Percentiles rank a stretch among this genome's conserved stretches.
Evolutionary conservation across 2,888 invertebrate genomes (phyloP).

Genomic region (Cremastobaeus sp.): DNA sequence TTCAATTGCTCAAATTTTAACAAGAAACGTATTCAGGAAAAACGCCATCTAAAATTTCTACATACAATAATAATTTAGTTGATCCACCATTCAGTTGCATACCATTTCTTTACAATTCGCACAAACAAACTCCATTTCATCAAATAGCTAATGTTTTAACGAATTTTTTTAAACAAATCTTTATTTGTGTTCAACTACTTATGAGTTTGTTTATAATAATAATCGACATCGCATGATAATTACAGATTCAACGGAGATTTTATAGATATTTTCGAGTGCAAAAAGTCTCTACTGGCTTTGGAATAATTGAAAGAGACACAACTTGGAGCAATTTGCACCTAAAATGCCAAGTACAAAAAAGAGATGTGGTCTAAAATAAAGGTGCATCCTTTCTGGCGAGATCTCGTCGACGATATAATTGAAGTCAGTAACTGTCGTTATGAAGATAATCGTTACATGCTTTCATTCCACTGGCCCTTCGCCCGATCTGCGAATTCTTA

Average conservation of each 20-base stretch:
- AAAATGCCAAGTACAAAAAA: slow-evolving; percentile 26
- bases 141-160: no score
- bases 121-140: slow-evolving; percentile 26
- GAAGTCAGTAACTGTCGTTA: slow-evolving; percentile 26
- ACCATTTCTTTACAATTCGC: slow-evolving; percentile 5
- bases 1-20: no score
- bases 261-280: no score
- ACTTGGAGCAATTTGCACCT: slow-evolving; percentile 35
- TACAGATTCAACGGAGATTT: no score
- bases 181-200: no score
- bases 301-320: slow-evolving; percentile 24
- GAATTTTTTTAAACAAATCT: no score
- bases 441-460: slow-evolving; percentile 46
- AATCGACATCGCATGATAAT: no score
- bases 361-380: slow-evolving; percentile 18
- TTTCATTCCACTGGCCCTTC: slow-evolving; percentile 29
- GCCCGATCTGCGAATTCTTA: slow-evolving; percentile 46
- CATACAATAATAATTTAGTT: slow-evolving; percentile 4
- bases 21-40: no score
- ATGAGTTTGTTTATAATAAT: not conserved
- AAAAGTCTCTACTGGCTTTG: not conserved
- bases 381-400: slow-evolving; percentile 27
- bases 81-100: slow-evolving; percentile 1
- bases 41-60: no score
- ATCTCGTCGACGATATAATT: slow-evolving; percentile 19